These are phyloP conservation scores for Ormyrus labotus DNA, from an alignment of 2,888 invertebrate genomes.

Conservation along the genomic window DNA sequence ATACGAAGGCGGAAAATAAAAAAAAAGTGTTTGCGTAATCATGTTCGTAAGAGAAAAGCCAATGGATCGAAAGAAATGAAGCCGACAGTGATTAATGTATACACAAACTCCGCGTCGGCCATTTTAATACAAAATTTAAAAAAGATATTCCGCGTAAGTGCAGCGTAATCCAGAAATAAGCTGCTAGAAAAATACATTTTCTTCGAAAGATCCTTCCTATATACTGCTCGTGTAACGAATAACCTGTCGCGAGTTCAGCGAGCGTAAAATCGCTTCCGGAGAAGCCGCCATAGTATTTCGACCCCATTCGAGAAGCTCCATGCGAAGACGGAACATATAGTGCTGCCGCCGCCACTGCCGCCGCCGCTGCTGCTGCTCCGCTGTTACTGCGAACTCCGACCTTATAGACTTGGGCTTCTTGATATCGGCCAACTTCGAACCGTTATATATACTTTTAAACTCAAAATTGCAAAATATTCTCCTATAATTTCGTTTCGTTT, in stretches of 20 bases:
- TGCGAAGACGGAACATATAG: background rate
- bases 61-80: too few relatives aligned
- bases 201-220: background rate
- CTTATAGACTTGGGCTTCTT: background rate
- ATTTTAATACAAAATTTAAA: background rate
- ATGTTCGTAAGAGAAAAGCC: too few relatives aligned
- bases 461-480: too few relatives aligned
- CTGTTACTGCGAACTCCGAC: too few relatives aligned
- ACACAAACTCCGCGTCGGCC: too few relatives aligned
- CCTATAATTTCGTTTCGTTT: too few relatives aligned
- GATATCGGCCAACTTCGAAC: background rate
- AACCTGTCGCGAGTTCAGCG: conserved; percentile 29
- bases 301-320: background rate
- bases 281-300: background rate
- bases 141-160: background rate
- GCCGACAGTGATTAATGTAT: too few relatives aligned
- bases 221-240: conserved; percentile 27
- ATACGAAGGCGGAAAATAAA: too few relatives aligned
- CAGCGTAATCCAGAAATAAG: conserved; percentile 6
- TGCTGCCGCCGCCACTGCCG: too few relatives aligned
- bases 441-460: too few relatives aligned
- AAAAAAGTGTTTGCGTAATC: too few relatives aligned
- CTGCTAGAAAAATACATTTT: background rate
- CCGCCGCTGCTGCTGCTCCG: too few relatives aligned
- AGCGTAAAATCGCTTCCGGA: conserved; percentile 38